Base-by-base conservation (phyloP, 1,140 invertebrate species). In the Dreissena rostriformis region DNA sequence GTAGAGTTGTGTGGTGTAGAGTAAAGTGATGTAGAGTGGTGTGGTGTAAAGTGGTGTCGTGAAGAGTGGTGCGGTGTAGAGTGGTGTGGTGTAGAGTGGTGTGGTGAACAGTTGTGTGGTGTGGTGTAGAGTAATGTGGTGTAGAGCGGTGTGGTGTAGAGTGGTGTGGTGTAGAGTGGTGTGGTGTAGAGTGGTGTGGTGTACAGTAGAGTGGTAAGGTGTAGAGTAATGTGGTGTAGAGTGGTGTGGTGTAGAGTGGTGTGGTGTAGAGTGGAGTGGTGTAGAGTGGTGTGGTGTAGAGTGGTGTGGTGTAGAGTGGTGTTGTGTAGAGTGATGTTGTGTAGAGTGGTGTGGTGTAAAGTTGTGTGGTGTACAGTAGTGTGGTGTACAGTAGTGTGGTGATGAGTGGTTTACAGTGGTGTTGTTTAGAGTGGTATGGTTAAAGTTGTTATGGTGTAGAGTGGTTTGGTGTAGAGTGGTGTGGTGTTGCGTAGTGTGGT, bases 351-450 rank as follows among this genome's bases (percentile, higher is more conserved):
- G n/a, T n/a, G n/a, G n/a, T n/a, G n/a, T n/a, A n/a, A 8, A 39
- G 8, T 39, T 2, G 39, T 5, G 39, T 39, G 39, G 39, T 39
- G 39, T 39, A 8, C 4, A 39, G 39, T 39, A 5, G 4, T 39
- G 4, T 39, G 39, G 39, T 39, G 39, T 39, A 8, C 2, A 39
- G 39, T 39, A 8, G 39, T 39, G 39, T 39, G 39, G n/a, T n/a
- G n/a, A n/a, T n/a, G n/a, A n/a, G n/a, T n/a, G n/a, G n/a, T n/a
- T n/a, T n/a, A n/a, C n/a, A n/a, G n/a, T n/a, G n/a, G n/a, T n/a
- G n/a, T n/a, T n/a, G n/a, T n/a, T n/a, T n/a, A n/a, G n/a, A n/a
- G 71, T 75, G 75, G 82, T 67, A 63, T 68, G 78, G 82, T 78
- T 63, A 78, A 84, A 29, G 55, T 55, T 67, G n/a, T n/a, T 57